Percentiles rank a stretch among this genome's conserved stretches.
phyloP scores from a whole-genome alignment of 2,797 vertebrate genomes.

The Crenichthys baileyi region DNA sequence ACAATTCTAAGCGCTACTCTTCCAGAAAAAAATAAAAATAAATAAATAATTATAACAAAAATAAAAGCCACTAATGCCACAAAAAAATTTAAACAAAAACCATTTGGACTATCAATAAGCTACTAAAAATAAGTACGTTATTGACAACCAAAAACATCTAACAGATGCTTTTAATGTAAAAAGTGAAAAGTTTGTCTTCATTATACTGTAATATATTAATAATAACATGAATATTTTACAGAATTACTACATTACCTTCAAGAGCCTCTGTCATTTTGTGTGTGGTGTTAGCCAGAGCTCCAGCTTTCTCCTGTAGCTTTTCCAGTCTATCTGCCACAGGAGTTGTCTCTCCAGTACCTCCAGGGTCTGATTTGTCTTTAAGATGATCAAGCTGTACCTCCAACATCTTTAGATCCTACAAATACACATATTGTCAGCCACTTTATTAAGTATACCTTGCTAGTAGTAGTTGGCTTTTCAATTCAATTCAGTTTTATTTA shows the following conservation, averaged over 20 bases:
- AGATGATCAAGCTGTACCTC: constrained; percentile 76
- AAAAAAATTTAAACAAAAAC: neutral
- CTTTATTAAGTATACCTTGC: too few relatives aligned
- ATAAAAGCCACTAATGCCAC: too few relatives aligned
- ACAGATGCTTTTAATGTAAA: neutral
- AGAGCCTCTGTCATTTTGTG: constrained; percentile 80
- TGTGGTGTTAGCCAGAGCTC: constrained; percentile 81
- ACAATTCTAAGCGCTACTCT: too few relatives aligned
- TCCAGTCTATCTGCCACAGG: constrained; percentile 46
- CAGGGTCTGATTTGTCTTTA: constrained; percentile 41
- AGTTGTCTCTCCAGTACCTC: constrained; percentile 26
- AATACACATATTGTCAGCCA: constrained; percentile 19
- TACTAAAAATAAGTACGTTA: neutral
- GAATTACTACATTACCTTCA: constrained; percentile 74
- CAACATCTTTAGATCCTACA: constrained; percentile 81
- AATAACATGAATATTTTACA: neutral
- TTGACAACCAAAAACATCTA: neutral
- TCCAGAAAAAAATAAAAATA: too few relatives aligned
- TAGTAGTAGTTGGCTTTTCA: too few relatives aligned
- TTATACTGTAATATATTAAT: neutral
- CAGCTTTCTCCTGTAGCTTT: constrained; percentile 78
- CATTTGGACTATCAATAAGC: neutral
- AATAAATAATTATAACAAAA: too few relatives aligned
- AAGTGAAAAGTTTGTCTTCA: neutral
- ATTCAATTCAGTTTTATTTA: too few relatives aligned